Base-by-base conservation (phyloP, 2,888 invertebrate genomes). In the Elysia crispata region DNA sequence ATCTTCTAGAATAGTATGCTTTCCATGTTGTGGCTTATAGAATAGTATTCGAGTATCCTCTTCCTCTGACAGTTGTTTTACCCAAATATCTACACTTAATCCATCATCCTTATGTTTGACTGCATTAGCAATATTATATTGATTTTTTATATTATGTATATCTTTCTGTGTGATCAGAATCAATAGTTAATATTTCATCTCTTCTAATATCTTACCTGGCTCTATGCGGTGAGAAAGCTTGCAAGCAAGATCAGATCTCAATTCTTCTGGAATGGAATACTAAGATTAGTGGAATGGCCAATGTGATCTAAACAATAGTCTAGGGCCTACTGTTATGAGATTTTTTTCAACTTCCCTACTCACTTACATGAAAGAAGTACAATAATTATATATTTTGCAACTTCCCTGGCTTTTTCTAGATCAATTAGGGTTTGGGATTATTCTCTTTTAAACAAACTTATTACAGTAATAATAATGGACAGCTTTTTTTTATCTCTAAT, bases 71-170 rank as follows among this genome's bases (percentile, higher is more conserved):
- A 73, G 28, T 28, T 73, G 50, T 18, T 73, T 13, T 13, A 73
- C 73, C 73, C 73, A 73, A 18, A 73, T n/a, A 49, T 73, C 50
- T 30, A 73, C 73, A 20, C 73, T 73, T 3, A 11, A 18, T 11
- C 25, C 23, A 54, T 73, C 73, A 15, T 73, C 54, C 15, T 13
- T 25, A 25, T 73, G 50, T 25, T 54, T 73, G 1, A 70, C 33
- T 25, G 60, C 33, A 1, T 28, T 1, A 8, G 60, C 57, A 62
- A 77, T 60, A 33, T 78, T 78, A 20, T 23, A 66, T 30, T 73
- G 62, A 41, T 49, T 60, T 25, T 25, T 49, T 5, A 78, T 73
- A 64, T 73, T 78, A n/a, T 78, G 50, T 25, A 60, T 70, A 28
- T 70, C 70, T 31, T 33, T 20, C 50, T 33, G 15, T 57, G 60